phyloP scores from a whole-genome alignment of 2,797 vertebrate species.

The Martes flavigula region DNA sequence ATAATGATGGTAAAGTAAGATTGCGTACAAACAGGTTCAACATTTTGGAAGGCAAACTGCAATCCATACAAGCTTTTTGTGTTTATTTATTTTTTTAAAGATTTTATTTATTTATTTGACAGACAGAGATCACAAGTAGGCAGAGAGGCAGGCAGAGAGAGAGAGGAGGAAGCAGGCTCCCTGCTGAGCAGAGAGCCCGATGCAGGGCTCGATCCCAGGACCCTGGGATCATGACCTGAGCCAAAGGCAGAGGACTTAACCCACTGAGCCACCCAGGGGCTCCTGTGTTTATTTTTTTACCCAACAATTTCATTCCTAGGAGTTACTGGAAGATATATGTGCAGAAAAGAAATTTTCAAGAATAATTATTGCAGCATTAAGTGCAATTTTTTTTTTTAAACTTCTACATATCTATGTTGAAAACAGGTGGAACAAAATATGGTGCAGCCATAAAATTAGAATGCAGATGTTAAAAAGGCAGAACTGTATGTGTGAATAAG shows the following conservation, averaged over 20 bases:
- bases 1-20: neutral
- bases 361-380: neutral
- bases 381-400: neutral
- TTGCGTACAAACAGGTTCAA: neutral
- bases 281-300: neutral
- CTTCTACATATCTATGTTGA: neutral
- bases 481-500: neutral
- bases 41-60: neutral
- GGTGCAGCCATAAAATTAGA: neutral
- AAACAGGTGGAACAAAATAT: neutral
- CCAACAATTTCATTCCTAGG: conserved; percentile 6
- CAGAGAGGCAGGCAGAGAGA: no score
- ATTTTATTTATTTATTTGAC: no score
- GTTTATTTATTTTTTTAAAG: neutral
- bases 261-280: no score
- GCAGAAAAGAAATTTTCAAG: neutral
- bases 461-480: neutral
- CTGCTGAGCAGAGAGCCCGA: no score
- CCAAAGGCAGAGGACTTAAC: no score
- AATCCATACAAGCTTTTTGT: neutral
- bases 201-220: no score
- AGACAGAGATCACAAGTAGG: no score
- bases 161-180: no score
- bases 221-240: no score
- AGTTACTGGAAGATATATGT: neutral